Evolutionary conservation across 1,140 invertebrate species (phyloP), one percentile per base, ranked within the genome.

Genomic region (Bombus waltoni): DNA sequence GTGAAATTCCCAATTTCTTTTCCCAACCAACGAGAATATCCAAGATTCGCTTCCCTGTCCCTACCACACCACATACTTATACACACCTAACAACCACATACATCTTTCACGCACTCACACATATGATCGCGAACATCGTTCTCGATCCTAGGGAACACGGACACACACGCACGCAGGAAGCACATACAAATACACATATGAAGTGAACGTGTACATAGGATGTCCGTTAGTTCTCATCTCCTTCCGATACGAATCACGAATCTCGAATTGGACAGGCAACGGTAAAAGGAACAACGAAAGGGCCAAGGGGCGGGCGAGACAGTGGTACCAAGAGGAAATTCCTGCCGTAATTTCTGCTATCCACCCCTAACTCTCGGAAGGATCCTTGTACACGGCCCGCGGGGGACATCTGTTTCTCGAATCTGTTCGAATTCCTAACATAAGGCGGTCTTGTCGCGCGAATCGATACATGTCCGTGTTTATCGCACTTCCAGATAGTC

Each of bases 1-100:
- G 94, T 94, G 94, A 94, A 94, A 94, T 94, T 94, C 93, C 92
- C 93, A 94, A 94, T 94, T 94, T 93, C 94, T 94, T 94, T 93
- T 92, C 89, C 90, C 89, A 88, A 89, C 81, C 90, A 84, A 81
- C 85, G 83, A 89, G 88, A 91, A 93, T 92, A 93, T 93, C 90
- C 80, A 78, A 75, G 75, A 59, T 42, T 70, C 57, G 71, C 78
- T 83, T 73, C 72, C 42, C 65, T 35, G 68, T 77, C 47, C 47
- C 65, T 47, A 38, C 44, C 38, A 74, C 65, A 40, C 71, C 78
- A 57, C 57, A 53, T 25, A 78, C 53, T 57, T 18, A 38, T n/a
- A 11, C 38, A 73, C 38, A 73, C 78, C 22, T 32, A 32, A 32
- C 47, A 53, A 53, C 47, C 6, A 8, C 18, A 53, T 53, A 53